Evolutionary conservation across 2,888 invertebrate genomes (phyloP).

Genomic region (Drosophila siamana): DNA sequence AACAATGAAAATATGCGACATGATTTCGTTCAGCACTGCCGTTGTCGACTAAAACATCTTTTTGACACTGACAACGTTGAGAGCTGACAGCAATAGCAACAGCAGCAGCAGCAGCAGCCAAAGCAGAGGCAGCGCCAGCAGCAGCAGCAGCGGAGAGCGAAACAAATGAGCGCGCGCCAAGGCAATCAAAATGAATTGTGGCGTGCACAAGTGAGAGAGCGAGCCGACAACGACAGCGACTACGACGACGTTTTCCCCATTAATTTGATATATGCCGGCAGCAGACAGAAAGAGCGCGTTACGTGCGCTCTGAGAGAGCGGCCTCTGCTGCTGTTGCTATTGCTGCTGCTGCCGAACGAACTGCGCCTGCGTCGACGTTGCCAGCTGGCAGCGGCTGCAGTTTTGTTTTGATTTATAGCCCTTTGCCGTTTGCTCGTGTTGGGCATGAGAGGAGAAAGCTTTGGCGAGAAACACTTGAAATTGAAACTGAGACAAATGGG

Average conservation of each 20-base stretch:
- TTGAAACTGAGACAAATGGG: constrained; percentile 54
- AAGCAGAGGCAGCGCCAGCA: constrained; percentile 43
- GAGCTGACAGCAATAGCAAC: constrained; percentile 77
- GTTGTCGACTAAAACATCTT: constrained; percentile 85
- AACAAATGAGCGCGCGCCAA: constrained; percentile 46
- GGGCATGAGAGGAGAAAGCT: constrained; percentile 56
- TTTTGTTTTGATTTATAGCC: constrained; percentile 76
- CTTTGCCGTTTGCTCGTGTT: constrained; percentile 31
- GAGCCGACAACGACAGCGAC: constrained; percentile 66
- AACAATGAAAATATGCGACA: constrained; percentile 79
- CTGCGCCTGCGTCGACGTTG: constrained; percentile 55
- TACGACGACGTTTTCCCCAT: constrained; percentile 75
- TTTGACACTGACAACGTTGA: constrained; percentile 85
- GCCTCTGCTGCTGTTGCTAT: background rate
- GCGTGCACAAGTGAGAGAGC: constrained; percentile 58
- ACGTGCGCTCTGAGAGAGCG: constrained; percentile 48
- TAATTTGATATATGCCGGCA: constrained; percentile 80
- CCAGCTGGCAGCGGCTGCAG: constrained; percentile 64
- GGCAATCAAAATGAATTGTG: constrained; percentile 70
- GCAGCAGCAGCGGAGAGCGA: constrained; percentile 47
- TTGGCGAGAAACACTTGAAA: constrained; percentile 52
- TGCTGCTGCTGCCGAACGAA: constrained; percentile 24
- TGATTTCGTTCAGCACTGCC: constrained; percentile 84
- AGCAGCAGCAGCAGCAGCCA: constrained; percentile 54
- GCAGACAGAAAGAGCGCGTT: constrained; percentile 53